Evolutionary conservation across 2,113 vertebrate genomes (phyloP), one percentile per base, ranked within the genome.

Genomic region (Leiothrix lutea): DNA sequence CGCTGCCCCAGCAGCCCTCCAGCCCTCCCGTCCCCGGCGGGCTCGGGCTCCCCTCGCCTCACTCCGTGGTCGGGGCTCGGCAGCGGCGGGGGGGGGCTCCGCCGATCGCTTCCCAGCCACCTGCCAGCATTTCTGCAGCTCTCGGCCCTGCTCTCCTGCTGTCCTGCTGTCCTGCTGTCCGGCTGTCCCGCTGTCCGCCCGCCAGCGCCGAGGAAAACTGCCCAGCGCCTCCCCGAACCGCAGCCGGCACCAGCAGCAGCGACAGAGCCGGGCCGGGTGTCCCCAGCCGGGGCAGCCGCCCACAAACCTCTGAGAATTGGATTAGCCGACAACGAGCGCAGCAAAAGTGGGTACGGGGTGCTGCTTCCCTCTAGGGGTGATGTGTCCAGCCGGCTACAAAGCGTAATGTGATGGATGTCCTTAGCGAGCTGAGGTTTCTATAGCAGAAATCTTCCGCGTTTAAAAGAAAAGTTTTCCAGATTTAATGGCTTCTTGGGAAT

Each of bases 71-170:
- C 38, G 28, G 31, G 26, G 20, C 5, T 24, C 8, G 51, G 51
- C 58, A 28, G 69, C n/a, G 23, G 11, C 9, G 31, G 26, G 9
- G 33, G 33, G 24, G 14, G 8, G 42, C 12, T 42, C 33, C 72
- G 7, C 57, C 33, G 25, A 9, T 14, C 24, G n/a, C 51, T 4
- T 9, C 11, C 13, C 19, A 14, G 24, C 11, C 6, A 6, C 12
- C 36, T 3, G 8, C 2, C 19, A 12, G 58, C 25, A 60, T 96
- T 96, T 31, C 56, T 72, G 93, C 88, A 88, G 38, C 70, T 35
- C 80, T 96, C 3, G 56, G 56, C 56, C 29, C 93, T 96, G 92
- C 96, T 93, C 29, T 54, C 53, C 18, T 2, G 17, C 53, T 31
- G 51, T 51, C 51, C 38, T 12, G 38, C 9, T 38, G 38, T 38